A percentile compares a stretch with the other conserved stretches of the same genome.
phyloP scores from a whole-genome alignment of 2,797 vertebrate species.

The Sebastes paucispinis region DNA sequence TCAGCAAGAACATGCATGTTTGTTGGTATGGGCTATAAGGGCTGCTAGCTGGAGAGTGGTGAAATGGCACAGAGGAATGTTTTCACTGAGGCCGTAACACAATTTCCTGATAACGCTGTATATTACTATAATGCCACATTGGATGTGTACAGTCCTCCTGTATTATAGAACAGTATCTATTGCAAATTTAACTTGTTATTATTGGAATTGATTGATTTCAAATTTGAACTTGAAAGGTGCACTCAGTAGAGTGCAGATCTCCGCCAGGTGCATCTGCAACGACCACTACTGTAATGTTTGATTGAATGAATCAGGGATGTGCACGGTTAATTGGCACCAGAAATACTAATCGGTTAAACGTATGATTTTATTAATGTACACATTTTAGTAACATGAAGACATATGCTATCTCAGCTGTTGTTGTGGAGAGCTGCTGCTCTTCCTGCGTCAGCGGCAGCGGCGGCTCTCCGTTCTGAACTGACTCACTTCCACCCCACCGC shows the following conservation, averaged over 20 bases:
- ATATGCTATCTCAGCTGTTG: no score
- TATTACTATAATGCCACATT: not conserved
- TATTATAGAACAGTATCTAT: not conserved
- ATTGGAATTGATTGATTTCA: not conserved
- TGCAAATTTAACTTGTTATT: not conserved
- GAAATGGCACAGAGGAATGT: not conserved
- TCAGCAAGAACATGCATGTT: no score
- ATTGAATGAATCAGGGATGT: no score
- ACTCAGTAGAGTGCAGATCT: no score
- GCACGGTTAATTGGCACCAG: rapidly evolving
- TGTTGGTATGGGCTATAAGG: not conserved
- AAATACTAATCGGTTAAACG: no score
- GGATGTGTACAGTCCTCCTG: not conserved
- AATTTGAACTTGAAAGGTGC: not conserved
- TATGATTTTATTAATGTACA: no score
- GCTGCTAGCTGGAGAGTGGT: not conserved
- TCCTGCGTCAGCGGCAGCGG: rapidly evolving
- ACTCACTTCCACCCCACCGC: no score
- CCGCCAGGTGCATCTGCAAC: no score
- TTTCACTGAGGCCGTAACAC: not conserved
- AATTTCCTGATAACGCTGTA: not conserved
- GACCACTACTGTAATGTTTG: no score
- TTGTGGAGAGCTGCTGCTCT: no score
- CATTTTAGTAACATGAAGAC: no score
- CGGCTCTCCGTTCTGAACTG: no score